These are phyloP conservation scores for Pterostichus niger DNA, from an alignment of 2,888 invertebrate species.

Conservation along the genomic window DNA sequence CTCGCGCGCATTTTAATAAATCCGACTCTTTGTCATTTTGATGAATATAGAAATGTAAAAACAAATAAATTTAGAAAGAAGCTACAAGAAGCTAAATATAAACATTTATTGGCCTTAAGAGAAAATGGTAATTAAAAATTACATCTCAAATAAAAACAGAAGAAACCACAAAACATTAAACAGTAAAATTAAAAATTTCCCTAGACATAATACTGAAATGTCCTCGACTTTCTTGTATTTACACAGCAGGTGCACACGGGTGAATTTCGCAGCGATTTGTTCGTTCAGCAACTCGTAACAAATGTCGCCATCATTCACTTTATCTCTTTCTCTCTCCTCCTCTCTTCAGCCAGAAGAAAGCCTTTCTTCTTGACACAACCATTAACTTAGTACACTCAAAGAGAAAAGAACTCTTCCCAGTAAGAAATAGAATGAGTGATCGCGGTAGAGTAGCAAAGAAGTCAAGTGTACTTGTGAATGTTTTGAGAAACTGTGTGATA, in stretches of 20 bases:
- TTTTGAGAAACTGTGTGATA: conserved; percentile 3
- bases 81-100: no score
- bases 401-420: neutral
- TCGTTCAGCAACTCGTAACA: conserved; percentile 43
- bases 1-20: no score
- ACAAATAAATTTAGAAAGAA: no score
- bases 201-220: neutral
- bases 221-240: conserved; percentile 41
- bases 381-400: neutral
- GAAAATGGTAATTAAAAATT: no score
- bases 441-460: neutral
- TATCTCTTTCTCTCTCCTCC: neutral
- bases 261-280: conserved; percentile 30
- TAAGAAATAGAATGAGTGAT: neutral
- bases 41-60: no score
- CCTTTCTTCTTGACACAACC: conserved; percentile 39
- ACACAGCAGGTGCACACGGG: conserved; percentile 33
- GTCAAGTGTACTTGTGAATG: neutral
- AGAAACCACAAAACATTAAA: neutral
- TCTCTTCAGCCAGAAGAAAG: conserved; percentile 11
- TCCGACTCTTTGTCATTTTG: no score
- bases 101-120: no score
- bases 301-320: conserved; percentile 27
- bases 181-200: conserved; percentile 31
- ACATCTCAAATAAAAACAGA: no score